Percentiles rank a stretch among this genome's conserved stretches.
Conservation (phyloP, 2,888 invertebrate species). For the Spilosoma lubricipeda region DNA sequence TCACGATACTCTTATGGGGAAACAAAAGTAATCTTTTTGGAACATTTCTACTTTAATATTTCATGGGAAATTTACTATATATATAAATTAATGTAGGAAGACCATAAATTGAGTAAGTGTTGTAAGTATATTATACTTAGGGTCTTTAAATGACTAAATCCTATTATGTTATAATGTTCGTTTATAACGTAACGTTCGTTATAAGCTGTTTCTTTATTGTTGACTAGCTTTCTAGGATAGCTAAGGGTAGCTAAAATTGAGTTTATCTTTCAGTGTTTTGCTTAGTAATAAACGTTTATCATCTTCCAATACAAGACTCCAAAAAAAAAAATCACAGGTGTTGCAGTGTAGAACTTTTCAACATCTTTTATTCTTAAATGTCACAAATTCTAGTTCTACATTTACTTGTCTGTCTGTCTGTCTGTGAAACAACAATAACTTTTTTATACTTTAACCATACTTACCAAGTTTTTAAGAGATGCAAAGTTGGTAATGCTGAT, state of each 20-base stretch:
- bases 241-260: background rate
- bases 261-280: too few species aligned
- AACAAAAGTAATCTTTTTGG: slow-evolving; percentile 51
- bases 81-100: background rate
- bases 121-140: background rate
- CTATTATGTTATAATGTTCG: background rate
- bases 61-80: slow-evolving; percentile 10
- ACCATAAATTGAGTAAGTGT: background rate
- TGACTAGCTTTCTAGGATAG: background rate
- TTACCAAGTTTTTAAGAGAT: too few species aligned
- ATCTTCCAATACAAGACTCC: too few species aligned
- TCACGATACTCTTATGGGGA: slow-evolving; percentile 23
- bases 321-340: too few species aligned
- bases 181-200: background rate
- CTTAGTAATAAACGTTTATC: too few species aligned
- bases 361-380: too few species aligned
- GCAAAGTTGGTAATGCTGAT: too few species aligned
- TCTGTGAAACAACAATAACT: too few species aligned
- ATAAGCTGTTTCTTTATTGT: background rate
- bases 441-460: too few species aligned
- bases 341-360: too few species aligned
- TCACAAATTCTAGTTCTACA: too few species aligned
- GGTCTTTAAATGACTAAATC: background rate
- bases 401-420: too few species aligned
- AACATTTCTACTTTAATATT: slow-evolving; percentile 53